These are phyloP conservation scores for Trichoplusia ni DNA, from an alignment of 1,140 invertebrate genomes.

Conservation along the genomic window DNA sequence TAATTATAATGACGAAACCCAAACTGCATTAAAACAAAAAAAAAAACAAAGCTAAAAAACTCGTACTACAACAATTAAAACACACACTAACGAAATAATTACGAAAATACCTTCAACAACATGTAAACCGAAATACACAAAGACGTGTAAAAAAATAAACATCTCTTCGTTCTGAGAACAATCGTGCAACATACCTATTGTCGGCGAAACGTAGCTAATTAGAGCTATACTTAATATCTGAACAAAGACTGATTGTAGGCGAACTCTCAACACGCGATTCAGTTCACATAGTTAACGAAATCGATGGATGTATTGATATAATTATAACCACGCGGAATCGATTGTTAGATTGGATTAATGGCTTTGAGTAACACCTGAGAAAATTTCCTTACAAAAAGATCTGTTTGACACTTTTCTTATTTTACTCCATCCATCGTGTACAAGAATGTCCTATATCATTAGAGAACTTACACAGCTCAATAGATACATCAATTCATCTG, in stretches of 20 bases:
- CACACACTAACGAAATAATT: not conserved
- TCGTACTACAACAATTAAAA: not conserved
- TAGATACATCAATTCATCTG: too few species aligned
- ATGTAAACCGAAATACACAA: not conserved
- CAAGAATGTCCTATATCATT: too few species aligned
- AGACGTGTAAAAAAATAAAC: slow-evolving; percentile 21
- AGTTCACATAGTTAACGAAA: slow-evolving; percentile 25
- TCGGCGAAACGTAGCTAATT: slow-evolving; percentile 25
- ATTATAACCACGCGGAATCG: not conserved
- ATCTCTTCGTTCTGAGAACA: slow-evolving; percentile 22
- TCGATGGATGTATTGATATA: slow-evolving; percentile 5
- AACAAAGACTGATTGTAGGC: slow-evolving; percentile 9
- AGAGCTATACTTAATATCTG: slow-evolving; percentile 13
- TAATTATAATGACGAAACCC: too few species aligned
- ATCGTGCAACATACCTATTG: slow-evolving; percentile 28
- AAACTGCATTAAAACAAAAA: not conserved
- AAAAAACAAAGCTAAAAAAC: not conserved
- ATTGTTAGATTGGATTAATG: too few species aligned
- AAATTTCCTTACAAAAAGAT: too few species aligned
- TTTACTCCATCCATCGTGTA: too few species aligned
- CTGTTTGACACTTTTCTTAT: too few species aligned
- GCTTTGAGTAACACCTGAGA: too few species aligned
- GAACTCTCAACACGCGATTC: slow-evolving; percentile 26
- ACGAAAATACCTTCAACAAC: not conserved
- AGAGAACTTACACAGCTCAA: too few species aligned